Percentiles rank a stretch among this genome's conserved stretches.
Evolutionary conservation across 1,140 invertebrate species (phyloP).

Genomic region (Drosophila parvula): DNA sequence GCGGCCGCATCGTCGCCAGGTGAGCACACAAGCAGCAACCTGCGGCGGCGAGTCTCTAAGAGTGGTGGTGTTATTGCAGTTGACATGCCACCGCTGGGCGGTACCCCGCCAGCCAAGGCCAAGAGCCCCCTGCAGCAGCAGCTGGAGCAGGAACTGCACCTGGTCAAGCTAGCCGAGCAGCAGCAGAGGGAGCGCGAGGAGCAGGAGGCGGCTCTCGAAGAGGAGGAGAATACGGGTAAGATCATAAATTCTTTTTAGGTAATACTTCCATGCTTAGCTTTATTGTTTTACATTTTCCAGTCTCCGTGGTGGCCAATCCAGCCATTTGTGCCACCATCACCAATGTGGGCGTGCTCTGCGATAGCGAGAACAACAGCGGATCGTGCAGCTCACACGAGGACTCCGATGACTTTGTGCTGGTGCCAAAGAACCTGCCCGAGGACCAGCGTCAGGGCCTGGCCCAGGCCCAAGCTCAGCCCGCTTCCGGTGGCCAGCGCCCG

Average conservation of each 20-base stretch:
- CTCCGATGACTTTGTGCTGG: constrained; percentile 93
- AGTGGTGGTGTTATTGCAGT: constrained; percentile 50
- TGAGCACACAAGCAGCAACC: constrained; percentile 36
- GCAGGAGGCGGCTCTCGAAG: constrained; percentile 60
- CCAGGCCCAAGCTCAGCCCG: constrained; percentile 23
- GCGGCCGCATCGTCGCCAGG: constrained; percentile 83
- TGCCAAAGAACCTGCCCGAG: constrained; percentile 89
- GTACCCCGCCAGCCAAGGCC: constrained; percentile 75
- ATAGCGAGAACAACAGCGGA: constrained; percentile 85
- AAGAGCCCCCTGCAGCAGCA: constrained; percentile 81
- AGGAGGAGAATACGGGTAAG: constrained; percentile 73
- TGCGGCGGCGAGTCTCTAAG: constrained; percentile 20
- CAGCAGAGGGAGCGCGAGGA: constrained; percentile 70
- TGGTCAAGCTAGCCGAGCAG: constrained; percentile 69
- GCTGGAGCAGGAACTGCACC: constrained; percentile 69
- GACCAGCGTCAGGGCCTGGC: constrained; percentile 71
- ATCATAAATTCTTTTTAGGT: background rate
- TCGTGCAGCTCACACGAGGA: constrained; percentile 88
- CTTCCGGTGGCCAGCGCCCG: constrained; percentile 34
- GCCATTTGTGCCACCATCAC: constrained; percentile 83
- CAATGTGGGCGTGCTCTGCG: constrained; percentile 80
- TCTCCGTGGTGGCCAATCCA: constrained; percentile 81
- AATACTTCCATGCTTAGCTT: too few relatives aligned
- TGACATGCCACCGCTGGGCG: constrained; percentile 73
- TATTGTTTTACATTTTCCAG: constrained; percentile 25